Conservation (phyloP, 2,113 vertebrate genomes). For the Oncorhynchus nerka region DNA sequence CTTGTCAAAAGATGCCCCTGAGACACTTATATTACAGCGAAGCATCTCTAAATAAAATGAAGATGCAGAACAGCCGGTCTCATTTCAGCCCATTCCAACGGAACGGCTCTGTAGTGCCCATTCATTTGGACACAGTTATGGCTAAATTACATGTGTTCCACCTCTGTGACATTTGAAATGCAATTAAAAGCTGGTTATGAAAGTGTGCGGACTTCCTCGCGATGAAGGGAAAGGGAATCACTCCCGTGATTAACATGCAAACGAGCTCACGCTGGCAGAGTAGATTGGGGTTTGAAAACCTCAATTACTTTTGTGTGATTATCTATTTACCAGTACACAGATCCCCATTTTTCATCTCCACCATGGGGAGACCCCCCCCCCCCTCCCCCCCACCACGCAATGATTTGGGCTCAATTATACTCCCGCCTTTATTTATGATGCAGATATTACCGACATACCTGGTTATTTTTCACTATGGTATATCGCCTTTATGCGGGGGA, state of each 20-base stretch:
- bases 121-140: conserved; percentile 99
- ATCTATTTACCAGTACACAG: conserved; percentile 99
- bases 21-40: conserved; percentile 29
- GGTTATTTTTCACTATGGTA: conserved; percentile 60
- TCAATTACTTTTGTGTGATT: conserved; percentile 99
- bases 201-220: conserved; percentile 91
- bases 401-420: conserved; percentile 72
- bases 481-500: conserved; percentile 58
- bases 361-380: conserved; percentile 68
- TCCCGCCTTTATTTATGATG: conserved; percentile 78
- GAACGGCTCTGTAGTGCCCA: conserved; percentile 75
- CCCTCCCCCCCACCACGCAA: conserved; percentile 75
- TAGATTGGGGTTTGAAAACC: conserved; percentile 99
- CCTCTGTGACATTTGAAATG: conserved; percentile 99
- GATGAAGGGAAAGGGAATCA: conserved; percentile 88
- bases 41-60: conserved; percentile 58
- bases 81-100: conserved; percentile 65
- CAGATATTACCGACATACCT: conserved; percentile 47
- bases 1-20: conserved; percentile 42
- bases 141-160: conserved; percentile 98
- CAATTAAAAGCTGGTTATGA: conserved; percentile 99
- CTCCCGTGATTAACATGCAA: conserved; percentile 99
- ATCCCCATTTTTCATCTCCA: conserved; percentile 97
- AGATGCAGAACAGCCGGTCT: conserved; percentile 71
- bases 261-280: conserved; percentile 99